These are phyloP conservation scores for Pycnonotus jocosus DNA, from an alignment of 2,113 vertebrate genomes.

Conservation along the genomic window DNA sequence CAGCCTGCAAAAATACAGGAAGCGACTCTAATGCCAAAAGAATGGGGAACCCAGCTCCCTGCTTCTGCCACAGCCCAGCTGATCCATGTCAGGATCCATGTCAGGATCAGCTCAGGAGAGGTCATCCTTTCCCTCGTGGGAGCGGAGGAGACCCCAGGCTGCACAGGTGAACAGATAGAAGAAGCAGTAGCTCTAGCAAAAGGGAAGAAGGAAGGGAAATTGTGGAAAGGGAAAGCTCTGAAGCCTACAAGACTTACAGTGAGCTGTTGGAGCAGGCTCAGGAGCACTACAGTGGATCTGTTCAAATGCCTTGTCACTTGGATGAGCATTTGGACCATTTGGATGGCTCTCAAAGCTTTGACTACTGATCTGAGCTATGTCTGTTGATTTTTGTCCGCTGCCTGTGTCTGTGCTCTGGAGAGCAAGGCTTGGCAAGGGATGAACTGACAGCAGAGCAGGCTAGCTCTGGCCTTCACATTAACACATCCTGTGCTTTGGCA, in stretches of 20 bases:
- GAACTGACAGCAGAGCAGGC: background rate
- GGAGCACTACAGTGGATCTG: background rate
- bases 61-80: background rate
- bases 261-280: background rate
- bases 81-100: no score
- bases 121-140: fast-evolving
- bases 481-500: background rate
- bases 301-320: background rate
- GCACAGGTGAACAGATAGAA: background rate
- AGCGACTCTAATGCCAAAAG: background rate
- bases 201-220: background rate
- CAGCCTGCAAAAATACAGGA: background rate
- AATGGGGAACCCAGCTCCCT: background rate
- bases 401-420: background rate
- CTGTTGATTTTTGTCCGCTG: background rate
- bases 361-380: background rate
- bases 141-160: background rate
- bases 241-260: background rate
- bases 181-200: background rate
- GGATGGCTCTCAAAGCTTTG: background rate
- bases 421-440: background rate
- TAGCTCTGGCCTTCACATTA: background rate
- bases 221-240: fast-evolving
- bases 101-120: no score
- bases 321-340: background rate